Evolutionary conservation across 2,797 vertebrate genomes (phyloP), one percentile per base, ranked within the genome.

Genomic region (Sandelia bainsii): DNA sequence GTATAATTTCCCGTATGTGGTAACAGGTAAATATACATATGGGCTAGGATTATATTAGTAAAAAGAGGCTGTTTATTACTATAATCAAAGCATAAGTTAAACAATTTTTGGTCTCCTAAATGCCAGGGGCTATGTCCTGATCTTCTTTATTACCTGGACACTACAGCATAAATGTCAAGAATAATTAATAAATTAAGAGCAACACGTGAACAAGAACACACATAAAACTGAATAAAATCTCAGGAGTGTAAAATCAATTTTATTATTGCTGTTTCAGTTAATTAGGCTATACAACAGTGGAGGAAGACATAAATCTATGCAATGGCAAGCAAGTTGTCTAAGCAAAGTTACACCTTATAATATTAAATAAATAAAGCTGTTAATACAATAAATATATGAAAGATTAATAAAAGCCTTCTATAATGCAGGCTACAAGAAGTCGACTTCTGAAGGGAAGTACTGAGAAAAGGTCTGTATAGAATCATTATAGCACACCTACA

Each of bases 381-480:
- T 94, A 95, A 95, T 94, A 91, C 87, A 96, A 96, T 96, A 97
- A 97, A 97, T 97, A 96, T 69, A 90, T 81, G 88, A 91, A 87
- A 86, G 65, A 91, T 93, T 92, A 95, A 95, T 95, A 96, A 92
- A 90, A 93, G 96, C 96, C 96, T 97, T 96, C 93, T 96, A 96
- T 89, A 96, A 97, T 96, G 93, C 94, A 97, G 96, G 96, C 96
- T 97, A 96, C 95, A 80, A 71, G 86, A 93, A 87, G 91, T 92
- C 88, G 72, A 95, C 96, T 97, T 95, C 95, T 89, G 91, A 90
- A 91, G 91, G 94, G 96, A 97, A 96, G 96, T 95, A 95, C 94
- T 91, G 92, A 79, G 84, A 79, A 92, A 89, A 93, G 94, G 91
- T 96, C 93, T 96, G 94, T 90, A 77, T 84, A 89, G 87, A 77